Conservation (phyloP, 2,797 vertebrate species). For the Huso huso region DNA sequence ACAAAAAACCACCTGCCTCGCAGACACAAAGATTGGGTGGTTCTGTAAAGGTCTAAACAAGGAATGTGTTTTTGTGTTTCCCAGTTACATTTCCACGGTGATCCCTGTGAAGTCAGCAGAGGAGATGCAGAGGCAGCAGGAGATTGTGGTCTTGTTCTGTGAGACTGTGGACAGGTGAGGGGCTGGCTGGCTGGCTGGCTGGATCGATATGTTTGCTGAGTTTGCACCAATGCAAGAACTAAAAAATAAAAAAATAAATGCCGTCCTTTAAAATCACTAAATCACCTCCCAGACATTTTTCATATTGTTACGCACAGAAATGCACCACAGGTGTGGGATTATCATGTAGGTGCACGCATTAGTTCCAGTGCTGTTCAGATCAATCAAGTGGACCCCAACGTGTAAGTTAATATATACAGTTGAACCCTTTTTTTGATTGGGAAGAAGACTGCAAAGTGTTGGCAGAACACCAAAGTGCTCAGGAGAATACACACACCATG, state of each 20-base stretch:
- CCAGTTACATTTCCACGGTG: conserved; percentile 51
- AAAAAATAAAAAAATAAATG: too few species aligned
- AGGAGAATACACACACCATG: too few species aligned
- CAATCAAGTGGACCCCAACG: too few species aligned
- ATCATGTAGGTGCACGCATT: too few species aligned
- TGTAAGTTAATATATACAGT: too few species aligned
- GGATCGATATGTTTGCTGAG: too few species aligned
- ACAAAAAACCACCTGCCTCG: not conserved
- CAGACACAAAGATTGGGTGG: not conserved
- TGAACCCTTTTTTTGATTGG: too few species aligned
- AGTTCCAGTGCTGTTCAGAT: too few species aligned
- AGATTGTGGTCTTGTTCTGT: conserved; percentile 59
- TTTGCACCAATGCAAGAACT: too few species aligned
- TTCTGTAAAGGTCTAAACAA: not conserved
- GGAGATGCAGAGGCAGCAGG: conserved; percentile 54
- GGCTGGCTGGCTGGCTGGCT: not conserved
- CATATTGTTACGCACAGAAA: not conserved
- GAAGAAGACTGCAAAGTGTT: too few species aligned
- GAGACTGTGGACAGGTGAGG: conserved; percentile 56
- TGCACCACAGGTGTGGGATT: too few species aligned
- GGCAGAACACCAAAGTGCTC: too few species aligned
- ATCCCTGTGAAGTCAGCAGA: conserved; percentile 50
- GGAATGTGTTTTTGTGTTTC: not conserved
- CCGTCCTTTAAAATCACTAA: not conserved
- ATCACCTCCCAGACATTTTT: not conserved